phyloP scores from a whole-genome alignment of 2,888 invertebrate species.

The Graphium colonna region DNA sequence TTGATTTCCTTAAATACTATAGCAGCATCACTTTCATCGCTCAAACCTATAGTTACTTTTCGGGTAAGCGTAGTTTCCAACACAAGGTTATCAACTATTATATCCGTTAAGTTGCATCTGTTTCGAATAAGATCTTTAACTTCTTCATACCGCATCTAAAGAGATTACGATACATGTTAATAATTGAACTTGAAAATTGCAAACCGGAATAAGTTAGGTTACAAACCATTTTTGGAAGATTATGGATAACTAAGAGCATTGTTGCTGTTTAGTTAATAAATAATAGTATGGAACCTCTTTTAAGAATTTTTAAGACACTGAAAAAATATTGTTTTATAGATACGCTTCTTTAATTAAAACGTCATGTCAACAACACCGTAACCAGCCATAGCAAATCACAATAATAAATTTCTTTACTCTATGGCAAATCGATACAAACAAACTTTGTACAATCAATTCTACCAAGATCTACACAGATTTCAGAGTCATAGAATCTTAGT shows the following conservation, averaged over 20 bases:
- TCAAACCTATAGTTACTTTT: slow-evolving; percentile 40
- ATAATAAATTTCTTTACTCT: too few species aligned
- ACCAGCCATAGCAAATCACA: too few species aligned
- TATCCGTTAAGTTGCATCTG: slow-evolving; percentile 35
- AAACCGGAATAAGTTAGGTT: background rate
- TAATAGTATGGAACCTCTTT: too few species aligned
- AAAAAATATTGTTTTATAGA: too few species aligned
- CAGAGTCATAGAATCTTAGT: too few species aligned
- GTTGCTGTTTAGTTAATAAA: background rate
- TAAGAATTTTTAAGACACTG: too few species aligned
- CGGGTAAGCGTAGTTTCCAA: slow-evolving; percentile 31
- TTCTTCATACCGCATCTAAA: slow-evolving; percentile 32
- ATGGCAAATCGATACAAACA: too few species aligned
- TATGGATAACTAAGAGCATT: slow-evolving; percentile 41
- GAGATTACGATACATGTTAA: slow-evolving; percentile 1
- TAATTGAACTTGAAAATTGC: background rate
- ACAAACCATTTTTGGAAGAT: slow-evolving; percentile 39
- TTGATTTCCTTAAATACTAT: slow-evolving; percentile 36
- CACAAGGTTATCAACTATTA: slow-evolving; percentile 40
- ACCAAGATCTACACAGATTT: too few species aligned
- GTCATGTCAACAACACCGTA: too few species aligned
- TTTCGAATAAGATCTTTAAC: slow-evolving; percentile 35
- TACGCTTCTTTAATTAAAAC: too few species aligned
- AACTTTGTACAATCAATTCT: too few species aligned
- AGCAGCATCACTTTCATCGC: slow-evolving; percentile 38